Evolutionary conservation across 2,113 vertebrate genomes (phyloP).

Genomic region (Lagenorhynchus albirostris): DNA sequence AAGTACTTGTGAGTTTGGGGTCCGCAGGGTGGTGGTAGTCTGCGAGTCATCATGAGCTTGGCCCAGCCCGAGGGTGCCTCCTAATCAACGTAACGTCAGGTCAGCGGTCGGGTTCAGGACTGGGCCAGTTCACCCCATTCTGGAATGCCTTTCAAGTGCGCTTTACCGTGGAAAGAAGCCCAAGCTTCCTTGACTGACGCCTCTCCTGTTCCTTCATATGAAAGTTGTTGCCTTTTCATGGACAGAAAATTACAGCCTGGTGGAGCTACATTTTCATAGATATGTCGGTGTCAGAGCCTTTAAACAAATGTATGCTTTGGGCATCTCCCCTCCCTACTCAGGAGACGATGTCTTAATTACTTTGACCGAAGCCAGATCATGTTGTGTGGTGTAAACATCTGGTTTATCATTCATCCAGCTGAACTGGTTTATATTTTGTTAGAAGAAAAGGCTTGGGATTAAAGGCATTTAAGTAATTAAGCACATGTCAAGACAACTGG

Average conservation of each 20-base stretch:
- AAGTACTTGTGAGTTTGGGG: neutral
- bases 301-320: constrained; percentile 61
- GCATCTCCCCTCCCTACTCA: constrained; percentile 28
- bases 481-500: constrained; percentile 77
- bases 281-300: constrained; percentile 60
- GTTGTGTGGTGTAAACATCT: constrained; percentile 73
- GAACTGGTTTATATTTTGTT: constrained; percentile 75
- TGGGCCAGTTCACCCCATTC: neutral
- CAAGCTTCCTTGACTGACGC: constrained; percentile 4
- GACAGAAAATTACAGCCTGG: constrained; percentile 40
- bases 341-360: constrained; percentile 73
- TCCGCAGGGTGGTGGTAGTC: neutral
- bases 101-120: neutral
- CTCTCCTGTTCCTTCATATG: constrained; percentile 18
- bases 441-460: constrained; percentile 75
- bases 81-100: neutral
- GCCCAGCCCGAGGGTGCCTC: neutral
- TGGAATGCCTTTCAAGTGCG: neutral
- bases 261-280: constrained; percentile 47
- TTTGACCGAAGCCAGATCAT: constrained; percentile 68
- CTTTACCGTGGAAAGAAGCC: neutral
- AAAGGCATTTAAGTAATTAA: constrained; percentile 79
- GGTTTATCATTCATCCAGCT: constrained; percentile 74
- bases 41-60: neutral
- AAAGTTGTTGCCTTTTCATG: constrained; percentile 48